Percentiles rank a stretch among this genome's conserved stretches.
phyloP scores from a whole-genome alignment of 2,888 invertebrate species.

The Pharmacophagus antenor region DNA sequence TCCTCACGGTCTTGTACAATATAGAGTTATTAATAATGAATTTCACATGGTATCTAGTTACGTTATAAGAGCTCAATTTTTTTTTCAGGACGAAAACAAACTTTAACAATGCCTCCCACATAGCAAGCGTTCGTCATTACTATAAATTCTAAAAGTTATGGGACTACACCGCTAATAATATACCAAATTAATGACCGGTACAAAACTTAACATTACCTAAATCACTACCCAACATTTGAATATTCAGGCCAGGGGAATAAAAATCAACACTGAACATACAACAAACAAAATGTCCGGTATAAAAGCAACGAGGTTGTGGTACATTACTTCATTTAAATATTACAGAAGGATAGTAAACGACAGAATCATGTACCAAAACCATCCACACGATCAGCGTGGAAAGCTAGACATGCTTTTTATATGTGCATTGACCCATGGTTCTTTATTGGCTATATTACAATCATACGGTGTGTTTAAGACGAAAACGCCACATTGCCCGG shows the following conservation, averaged over 20 bases:
- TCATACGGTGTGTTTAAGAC: constrained; percentile 43
- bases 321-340: constrained; percentile 48
- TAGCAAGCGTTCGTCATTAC: neutral
- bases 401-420: constrained; percentile 37
- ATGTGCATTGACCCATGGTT: constrained; percentile 28
- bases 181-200: neutral
- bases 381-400: constrained; percentile 33
- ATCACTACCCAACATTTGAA: neutral
- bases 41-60: too few species aligned
- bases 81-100: constrained; percentile 10
- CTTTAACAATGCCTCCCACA: neutral
- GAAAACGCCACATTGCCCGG: constrained; percentile 1
- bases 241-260: neutral
- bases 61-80: too few species aligned
- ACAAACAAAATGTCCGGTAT: constrained; percentile 39
- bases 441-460: constrained; percentile 34
- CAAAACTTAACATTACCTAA: neutral
- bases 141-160: neutral
- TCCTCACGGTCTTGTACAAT: too few species aligned
- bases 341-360: constrained; percentile 39
- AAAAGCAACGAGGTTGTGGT: constrained; percentile 60
- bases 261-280: neutral
- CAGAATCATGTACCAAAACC: constrained; percentile 30
- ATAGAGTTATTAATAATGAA: too few species aligned
- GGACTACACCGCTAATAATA: neutral